These are phyloP conservation scores for Stratiomys singularior DNA, from an alignment of 2,888 invertebrate species.

Conservation along the genomic window DNA sequence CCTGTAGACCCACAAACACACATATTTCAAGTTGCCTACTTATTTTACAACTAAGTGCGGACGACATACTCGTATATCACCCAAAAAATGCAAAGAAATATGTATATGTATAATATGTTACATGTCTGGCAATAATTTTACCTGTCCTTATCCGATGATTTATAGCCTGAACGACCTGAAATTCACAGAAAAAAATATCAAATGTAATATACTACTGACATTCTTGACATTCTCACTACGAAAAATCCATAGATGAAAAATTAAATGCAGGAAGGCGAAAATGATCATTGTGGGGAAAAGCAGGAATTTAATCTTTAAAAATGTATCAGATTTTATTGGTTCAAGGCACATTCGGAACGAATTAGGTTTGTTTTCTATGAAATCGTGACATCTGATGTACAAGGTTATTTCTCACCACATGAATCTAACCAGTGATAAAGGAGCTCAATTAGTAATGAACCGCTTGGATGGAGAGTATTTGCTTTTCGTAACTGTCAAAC, in stretches of 20 bases:
- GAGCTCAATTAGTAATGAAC: no score
- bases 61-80: neutral
- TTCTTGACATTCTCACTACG: neutral
- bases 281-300: neutral
- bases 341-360: no score
- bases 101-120: neutral
- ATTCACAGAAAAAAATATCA: constrained; percentile 59
- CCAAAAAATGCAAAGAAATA: neutral
- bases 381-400: no score
- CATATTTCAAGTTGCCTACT: neutral
- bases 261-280: neutral
- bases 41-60: neutral
- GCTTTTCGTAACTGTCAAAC: no score
- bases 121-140: constrained; percentile 62
- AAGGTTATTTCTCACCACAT: no score
- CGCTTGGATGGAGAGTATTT: no score
- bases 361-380: no score
- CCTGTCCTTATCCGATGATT: constrained; percentile 86
- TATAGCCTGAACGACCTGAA: constrained; percentile 84
- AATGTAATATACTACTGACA: neutral
- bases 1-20: neutral
- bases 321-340: no score
- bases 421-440: no score
- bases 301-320: no score
- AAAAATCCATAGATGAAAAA: neutral